phyloP scores from a whole-genome alignment of 2,113 vertebrate genomes.

The Illadopsis cleaveri region DNA sequence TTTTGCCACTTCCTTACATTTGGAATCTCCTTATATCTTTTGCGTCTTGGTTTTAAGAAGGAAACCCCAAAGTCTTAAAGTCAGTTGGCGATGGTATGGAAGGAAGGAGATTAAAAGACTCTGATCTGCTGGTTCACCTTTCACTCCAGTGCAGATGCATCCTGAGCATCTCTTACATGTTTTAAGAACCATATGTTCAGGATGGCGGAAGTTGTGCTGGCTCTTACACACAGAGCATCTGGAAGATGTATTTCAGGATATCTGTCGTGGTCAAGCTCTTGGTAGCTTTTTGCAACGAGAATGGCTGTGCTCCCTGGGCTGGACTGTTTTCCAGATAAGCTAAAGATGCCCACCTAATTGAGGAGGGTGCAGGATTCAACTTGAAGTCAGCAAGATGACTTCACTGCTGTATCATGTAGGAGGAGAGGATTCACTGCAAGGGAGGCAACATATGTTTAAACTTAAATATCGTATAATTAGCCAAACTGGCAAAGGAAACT shows the following conservation, averaged over 20 bases:
- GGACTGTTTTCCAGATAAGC: not conserved
- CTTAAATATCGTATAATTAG: constrained; percentile 69
- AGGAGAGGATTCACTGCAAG: constrained; percentile 67
- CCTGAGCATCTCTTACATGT: not conserved
- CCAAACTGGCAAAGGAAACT: constrained; percentile 65
- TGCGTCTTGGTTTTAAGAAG: not conserved
- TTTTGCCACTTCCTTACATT: not conserved
- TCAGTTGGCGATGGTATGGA: not conserved
- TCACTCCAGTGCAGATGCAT: not conserved
- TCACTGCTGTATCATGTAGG: constrained; percentile 61
- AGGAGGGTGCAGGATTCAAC: constrained; percentile 1
- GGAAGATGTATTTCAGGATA: not conserved
- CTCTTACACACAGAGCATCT: not conserved
- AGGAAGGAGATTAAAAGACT: not conserved
- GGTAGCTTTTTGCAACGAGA: not conserved
- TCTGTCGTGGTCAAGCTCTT: not conserved
- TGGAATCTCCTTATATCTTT: not conserved
- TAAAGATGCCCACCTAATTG: constrained; percentile 18
- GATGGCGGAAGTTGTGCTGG: not conserved
- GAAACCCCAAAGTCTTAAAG: not conserved
- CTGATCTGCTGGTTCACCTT: not conserved
- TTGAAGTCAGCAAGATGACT: constrained; percentile 56
- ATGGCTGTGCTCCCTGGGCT: not conserved
- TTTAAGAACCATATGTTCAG: not conserved
- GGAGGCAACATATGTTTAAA: constrained; percentile 70